These are phyloP conservation scores for Bufo gargarizans DNA, from an alignment of 2,113 vertebrate species.

Conservation along the genomic window DNA sequence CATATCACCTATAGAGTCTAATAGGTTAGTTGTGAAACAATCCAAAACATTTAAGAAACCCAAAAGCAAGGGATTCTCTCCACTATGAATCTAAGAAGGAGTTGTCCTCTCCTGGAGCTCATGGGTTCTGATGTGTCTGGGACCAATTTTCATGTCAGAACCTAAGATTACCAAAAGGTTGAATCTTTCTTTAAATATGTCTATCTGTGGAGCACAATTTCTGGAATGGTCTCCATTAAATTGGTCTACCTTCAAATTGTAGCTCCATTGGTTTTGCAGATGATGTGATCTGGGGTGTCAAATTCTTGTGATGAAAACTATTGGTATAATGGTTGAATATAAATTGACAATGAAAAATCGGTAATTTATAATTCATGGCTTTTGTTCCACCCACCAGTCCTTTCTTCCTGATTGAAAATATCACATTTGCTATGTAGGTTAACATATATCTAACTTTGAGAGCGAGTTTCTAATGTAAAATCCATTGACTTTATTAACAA, in stretches of 20 bases:
- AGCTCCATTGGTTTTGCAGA: neutral
- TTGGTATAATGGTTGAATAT: neutral
- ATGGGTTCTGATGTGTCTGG: no score
- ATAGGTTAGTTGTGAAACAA: no score
- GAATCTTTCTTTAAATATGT: no score
- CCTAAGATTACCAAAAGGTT: no score
- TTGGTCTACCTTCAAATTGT: neutral
- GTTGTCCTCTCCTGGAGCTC: no score
- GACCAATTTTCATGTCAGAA: no score
- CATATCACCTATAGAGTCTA: no score
- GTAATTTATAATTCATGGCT: neutral
- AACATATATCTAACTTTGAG: neutral
- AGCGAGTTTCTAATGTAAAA: neutral
- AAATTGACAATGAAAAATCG: neutral
- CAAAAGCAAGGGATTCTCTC: no score
- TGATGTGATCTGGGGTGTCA: neutral
- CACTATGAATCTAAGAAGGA: no score
- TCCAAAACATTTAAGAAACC: no score
- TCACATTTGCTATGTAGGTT: no score
- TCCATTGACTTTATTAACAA: neutral
- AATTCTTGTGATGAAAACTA: neutral
- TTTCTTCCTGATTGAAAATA: no score
- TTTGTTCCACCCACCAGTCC: neutral
- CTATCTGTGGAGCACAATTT: neutral
- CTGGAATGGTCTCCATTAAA: neutral